Percentiles rank a stretch among this genome's conserved stretches.
These are phyloP conservation scores for Brachionus sp. DNA, from an alignment of 1,140 invertebrate genomes.

Conservation along the genomic window DNA sequence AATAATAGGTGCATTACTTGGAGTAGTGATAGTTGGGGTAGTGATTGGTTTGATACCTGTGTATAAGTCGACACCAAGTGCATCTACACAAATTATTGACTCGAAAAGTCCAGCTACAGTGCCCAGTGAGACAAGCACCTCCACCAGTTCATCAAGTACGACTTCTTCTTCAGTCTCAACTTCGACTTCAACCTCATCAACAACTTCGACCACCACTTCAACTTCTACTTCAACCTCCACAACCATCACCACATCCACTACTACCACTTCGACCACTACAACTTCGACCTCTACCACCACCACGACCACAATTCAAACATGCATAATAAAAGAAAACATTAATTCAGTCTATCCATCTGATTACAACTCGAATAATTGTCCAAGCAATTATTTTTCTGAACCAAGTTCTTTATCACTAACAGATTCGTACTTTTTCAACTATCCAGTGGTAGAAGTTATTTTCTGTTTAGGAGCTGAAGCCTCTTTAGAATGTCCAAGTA, in stretches of 20 bases:
- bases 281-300: background rate
- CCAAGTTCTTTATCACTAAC: background rate
- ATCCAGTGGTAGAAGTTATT: background rate
- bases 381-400: background rate
- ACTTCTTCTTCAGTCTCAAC: background rate
- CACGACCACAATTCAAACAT: conserved; percentile 28
- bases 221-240: background rate
- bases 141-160: background rate
- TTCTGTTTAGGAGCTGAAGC: background rate
- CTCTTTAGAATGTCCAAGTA: background rate
- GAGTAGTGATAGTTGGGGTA: background rate
- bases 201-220: background rate
- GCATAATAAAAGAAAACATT: background rate
- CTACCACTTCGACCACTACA: background rate
- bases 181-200: background rate
- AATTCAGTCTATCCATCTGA: conserved; percentile 17
- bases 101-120: background rate
- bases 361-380: conserved; percentile 25
- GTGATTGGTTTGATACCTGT: background rate
- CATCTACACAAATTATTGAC: background rate
- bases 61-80: background rate
- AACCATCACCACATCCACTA: background rate
- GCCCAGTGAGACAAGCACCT: background rate
- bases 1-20: background rate
- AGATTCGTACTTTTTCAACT: background rate